Conservation (phyloP, 2,113 vertebrate species). For the Narcine bancroftii region DNA sequence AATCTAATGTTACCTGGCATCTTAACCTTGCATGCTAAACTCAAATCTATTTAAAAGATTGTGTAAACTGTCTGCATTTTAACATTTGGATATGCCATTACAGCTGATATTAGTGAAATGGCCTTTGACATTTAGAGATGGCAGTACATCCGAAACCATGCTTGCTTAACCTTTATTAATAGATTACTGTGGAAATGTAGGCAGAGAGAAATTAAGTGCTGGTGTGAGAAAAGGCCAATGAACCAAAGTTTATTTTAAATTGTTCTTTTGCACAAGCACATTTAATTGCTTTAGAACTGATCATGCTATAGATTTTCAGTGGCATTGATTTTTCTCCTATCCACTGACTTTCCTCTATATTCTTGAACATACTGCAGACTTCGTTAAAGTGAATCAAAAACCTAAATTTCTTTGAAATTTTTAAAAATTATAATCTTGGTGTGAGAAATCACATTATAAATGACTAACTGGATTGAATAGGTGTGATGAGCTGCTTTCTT, state of each 20-base stretch:
- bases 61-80: background rate
- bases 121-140: conserved; percentile 30
- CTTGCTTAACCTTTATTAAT: conserved; percentile 24
- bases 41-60: conserved; percentile 2
- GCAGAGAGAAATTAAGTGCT: background rate
- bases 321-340: background rate
- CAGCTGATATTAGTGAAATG: background rate
- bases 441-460: too few species aligned
- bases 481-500: too few species aligned
- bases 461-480: too few species aligned
- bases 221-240: background rate
- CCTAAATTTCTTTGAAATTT: background rate
- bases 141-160: background rate
- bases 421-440: background rate
- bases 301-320: background rate
- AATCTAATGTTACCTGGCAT: background rate
- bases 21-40: background rate
- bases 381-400: background rate
- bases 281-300: background rate
- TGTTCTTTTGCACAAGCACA: background rate
- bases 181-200: background rate
- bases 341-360: background rate
- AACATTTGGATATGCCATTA: background rate
- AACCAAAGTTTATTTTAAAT: background rate
- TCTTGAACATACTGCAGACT: too few species aligned